Conservation (phyloP, 2,113 vertebrate genomes). For the Microcebus griseorufus region DNA sequence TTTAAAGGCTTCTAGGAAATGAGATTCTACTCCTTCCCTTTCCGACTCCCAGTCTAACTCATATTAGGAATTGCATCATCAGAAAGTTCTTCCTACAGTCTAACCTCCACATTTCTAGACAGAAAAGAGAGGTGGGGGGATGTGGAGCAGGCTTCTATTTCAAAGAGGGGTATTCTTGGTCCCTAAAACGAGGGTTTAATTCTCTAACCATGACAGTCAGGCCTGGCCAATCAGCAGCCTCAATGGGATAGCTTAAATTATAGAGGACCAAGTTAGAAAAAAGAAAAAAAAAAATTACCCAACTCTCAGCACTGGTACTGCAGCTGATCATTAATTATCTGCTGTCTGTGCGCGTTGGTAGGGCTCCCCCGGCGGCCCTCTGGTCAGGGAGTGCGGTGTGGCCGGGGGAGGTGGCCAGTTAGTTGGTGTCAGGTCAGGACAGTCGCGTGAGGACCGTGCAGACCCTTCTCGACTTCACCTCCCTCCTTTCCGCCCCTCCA, state of each 20-base stretch:
- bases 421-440: neutral
- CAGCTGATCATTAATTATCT: slow-evolving; percentile 82
- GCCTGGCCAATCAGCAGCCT: slow-evolving; percentile 57
- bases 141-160: neutral
- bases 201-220: slow-evolving; percentile 30
- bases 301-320: slow-evolving; percentile 10
- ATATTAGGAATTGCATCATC: neutral
- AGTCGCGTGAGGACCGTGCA: neutral
- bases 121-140: neutral
- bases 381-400: neutral
- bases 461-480: neutral
- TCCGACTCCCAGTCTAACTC: neutral
- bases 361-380: neutral
- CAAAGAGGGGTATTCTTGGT: neutral
- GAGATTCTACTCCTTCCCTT: neutral
- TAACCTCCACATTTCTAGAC: neutral
- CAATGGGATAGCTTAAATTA: slow-evolving; percentile 62
- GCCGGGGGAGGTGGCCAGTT: neutral
- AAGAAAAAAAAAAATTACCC: neutral
- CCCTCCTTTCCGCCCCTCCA: neutral
- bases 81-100: slow-evolving; percentile 14
- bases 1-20: neutral
- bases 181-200: slow-evolving; percentile 27
- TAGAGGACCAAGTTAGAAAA: slow-evolving; percentile 51
- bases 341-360: neutral